Conservation (phyloP, 2,888 invertebrate genomes). For the Limnephilus marmoratus region DNA sequence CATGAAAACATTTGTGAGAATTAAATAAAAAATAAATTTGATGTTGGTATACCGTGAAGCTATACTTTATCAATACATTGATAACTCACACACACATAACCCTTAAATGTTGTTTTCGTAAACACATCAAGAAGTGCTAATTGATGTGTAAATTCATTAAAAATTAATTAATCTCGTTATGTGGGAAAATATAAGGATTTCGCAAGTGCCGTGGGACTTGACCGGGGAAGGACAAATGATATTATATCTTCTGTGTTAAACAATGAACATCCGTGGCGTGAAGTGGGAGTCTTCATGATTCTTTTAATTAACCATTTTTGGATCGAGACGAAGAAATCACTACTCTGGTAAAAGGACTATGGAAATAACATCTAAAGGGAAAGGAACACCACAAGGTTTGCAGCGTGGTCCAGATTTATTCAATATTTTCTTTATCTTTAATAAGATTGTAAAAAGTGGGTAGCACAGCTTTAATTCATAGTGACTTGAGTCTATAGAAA, state of each 20-base stretch:
- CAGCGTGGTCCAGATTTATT: neutral
- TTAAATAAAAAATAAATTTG: neutral
- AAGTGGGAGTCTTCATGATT: neutral
- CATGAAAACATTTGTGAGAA: neutral
- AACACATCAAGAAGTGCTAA: neutral
- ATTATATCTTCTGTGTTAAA: neutral
- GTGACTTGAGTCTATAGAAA: neutral
- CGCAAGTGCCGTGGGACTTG: neutral
- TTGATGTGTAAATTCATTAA: neutral
- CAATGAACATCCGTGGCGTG: neutral
- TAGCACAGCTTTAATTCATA: neutral
- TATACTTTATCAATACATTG: neutral
- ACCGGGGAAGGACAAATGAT: neutral
- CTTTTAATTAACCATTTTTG: neutral
- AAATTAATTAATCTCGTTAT: slow-evolving; percentile 5
- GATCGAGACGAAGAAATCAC: neutral
- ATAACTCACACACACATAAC: neutral
- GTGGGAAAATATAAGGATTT: neutral
- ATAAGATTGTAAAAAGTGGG: neutral
- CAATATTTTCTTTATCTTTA: neutral
- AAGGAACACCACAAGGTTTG: neutral
- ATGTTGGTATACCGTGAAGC: neutral
- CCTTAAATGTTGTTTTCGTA: neutral
- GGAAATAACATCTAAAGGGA: neutral
- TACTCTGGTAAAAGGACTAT: neutral